Percentiles rank a stretch among this genome's conserved stretches.
These are phyloP conservation scores for Calliopsis andreniformis DNA, from an alignment of 1,140 invertebrate genomes.

Conservation along the genomic window DNA sequence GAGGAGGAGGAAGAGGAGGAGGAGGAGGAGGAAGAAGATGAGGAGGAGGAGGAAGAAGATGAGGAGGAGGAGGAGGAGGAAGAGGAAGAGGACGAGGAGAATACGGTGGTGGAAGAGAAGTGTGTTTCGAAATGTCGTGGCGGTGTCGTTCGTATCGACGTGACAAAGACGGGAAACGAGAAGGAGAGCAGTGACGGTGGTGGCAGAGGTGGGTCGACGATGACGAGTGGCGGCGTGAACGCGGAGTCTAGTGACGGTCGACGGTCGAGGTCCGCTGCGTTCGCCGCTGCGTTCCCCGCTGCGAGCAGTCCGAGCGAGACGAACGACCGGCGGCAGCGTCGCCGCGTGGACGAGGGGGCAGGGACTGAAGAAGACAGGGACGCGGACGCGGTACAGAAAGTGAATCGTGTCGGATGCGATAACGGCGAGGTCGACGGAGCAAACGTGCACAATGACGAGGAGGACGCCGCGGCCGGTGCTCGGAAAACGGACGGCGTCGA, in stretches of 20 bases:
- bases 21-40: constrained; percentile 21
- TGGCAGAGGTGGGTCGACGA: constrained; percentile 44
- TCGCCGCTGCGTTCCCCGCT: constrained; percentile 12
- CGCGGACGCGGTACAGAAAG: constrained; percentile 23
- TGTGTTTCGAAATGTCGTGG: constrained; percentile 31
- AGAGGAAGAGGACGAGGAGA: constrained; percentile 50
- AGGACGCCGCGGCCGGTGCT: constrained; percentile 4
- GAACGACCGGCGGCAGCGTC: constrained; percentile 45
- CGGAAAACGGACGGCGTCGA: constrained; percentile 36
- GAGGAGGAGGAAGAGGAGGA: constrained; percentile 8
- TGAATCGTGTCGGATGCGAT: constrained; percentile 29
- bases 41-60: constrained; percentile 53
- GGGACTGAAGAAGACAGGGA: neutral
- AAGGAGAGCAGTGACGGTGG: constrained; percentile 24
- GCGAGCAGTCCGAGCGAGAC: constrained; percentile 39
- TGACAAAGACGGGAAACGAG: constrained; percentile 19
- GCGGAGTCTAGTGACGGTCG: constrained; percentile 41
- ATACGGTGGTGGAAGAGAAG: constrained; percentile 31
- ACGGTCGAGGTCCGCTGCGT: constrained; percentile 24
- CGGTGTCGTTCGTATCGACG: constrained; percentile 10
- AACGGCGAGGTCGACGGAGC: neutral
- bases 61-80: constrained; percentile 45
- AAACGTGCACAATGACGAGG: constrained; percentile 9
- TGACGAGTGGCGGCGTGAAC: constrained; percentile 45
- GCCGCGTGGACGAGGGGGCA: neutral